Conservation (phyloP, 2,797 vertebrate species). For the Megaceryle alcyon region DNA sequence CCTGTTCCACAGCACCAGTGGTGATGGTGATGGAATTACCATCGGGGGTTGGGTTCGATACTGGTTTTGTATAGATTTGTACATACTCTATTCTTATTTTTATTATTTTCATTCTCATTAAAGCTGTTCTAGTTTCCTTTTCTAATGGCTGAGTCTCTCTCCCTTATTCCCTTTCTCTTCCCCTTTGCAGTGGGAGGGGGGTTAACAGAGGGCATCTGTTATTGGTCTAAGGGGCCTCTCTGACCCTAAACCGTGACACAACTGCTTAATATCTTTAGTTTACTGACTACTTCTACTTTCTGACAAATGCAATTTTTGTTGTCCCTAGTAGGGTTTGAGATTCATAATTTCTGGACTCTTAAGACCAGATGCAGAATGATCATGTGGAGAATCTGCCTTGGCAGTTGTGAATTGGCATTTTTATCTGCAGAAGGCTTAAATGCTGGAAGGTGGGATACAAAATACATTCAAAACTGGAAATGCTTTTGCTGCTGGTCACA, state of each 20-base stretch:
- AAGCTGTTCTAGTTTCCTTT: too few relatives aligned
- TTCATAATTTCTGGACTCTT: neutral
- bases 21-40: too few relatives aligned
- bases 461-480: neutral
- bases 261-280: neutral
- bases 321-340: neutral
- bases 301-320: neutral
- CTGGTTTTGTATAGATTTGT: too few relatives aligned
- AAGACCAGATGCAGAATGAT: neutral
- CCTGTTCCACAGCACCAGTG: too few relatives aligned
- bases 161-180: too few relatives aligned
- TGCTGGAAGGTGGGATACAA: neutral
- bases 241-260: neutral
- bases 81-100: too few relatives aligned
- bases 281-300: neutral
- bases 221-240: too few relatives aligned
- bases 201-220: too few relatives aligned
- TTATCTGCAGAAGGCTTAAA: neutral
- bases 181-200: too few relatives aligned
- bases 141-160: too few relatives aligned
- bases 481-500: neutral
- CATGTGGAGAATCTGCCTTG: neutral
- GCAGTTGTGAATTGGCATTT: neutral
- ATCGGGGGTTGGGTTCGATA: too few relatives aligned
- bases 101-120: too few relatives aligned